phyloP scores from a whole-genome alignment of 2,888 invertebrate species.

The Yponomeuta malinellus region DNA sequence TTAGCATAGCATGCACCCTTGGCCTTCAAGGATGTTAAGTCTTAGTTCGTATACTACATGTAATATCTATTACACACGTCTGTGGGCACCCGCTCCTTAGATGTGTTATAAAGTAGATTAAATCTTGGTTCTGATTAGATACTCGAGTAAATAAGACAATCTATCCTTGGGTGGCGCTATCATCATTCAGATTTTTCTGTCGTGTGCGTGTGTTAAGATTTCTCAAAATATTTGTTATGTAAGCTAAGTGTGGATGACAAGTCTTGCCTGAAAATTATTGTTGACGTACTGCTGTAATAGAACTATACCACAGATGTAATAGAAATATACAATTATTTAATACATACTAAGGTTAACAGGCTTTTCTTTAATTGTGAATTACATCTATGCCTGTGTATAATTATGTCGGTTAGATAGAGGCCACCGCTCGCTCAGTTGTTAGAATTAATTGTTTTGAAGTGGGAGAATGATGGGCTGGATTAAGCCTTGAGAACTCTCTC shows the following conservation, averaged over 20 bases:
- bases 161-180: background rate
- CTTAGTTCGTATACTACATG: constrained; percentile 28
- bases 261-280: background rate
- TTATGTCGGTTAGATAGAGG: background rate
- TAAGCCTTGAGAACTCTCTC: background rate
- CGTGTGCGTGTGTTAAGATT: background rate
- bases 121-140: background rate
- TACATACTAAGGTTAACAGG: too few relatives aligned
- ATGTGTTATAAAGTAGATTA: background rate
- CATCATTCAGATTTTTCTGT: constrained; percentile 1
- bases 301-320: too few relatives aligned
- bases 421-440: constrained; percentile 2
- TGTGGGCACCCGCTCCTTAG: background rate
- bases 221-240: background rate
- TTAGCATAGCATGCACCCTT: constrained; percentile 35
- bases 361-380: too few relatives aligned
- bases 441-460: background rate
- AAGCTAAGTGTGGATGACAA: background rate
- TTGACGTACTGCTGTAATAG: too few relatives aligned
- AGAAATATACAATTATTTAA: too few relatives aligned
- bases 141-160: background rate
- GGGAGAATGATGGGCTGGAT: constrained; percentile 6
- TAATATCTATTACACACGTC: constrained; percentile 11
- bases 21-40: constrained; percentile 37
- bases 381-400: too few relatives aligned